These are phyloP conservation scores for Eufriesea mexicana DNA, from an alignment of 1,140 invertebrate genomes.

Conservation along the genomic window DNA sequence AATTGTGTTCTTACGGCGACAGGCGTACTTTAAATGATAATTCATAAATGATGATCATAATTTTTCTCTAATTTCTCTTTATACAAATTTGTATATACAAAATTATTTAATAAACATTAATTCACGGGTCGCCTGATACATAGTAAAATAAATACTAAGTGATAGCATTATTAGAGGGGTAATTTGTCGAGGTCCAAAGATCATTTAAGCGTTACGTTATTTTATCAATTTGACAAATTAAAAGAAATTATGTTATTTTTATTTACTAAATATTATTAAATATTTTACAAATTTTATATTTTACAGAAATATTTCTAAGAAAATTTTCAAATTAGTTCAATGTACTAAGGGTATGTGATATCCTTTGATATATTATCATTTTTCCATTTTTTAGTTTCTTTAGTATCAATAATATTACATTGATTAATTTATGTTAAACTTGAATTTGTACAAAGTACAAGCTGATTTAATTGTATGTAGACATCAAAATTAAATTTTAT, in stretches of 20 bases:
- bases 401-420: neutral
- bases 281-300: slow-evolving; percentile 21
- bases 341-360: neutral
- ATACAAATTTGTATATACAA: slow-evolving; percentile 41
- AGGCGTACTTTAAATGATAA: slow-evolving; percentile 35
- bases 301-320: slow-evolving; percentile 1
- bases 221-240: neutral
- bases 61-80: slow-evolving; percentile 27
- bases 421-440: slow-evolving; percentile 11
- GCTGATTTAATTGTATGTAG: slow-evolving; percentile 22
- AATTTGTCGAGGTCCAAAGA: slow-evolving; percentile 42
- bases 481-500: slow-evolving; percentile 39
- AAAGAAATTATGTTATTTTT: neutral
- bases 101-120: slow-evolving; percentile 38
- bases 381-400: neutral
- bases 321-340: neutral
- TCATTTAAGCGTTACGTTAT: slow-evolving; percentile 5
- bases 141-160: slow-evolving; percentile 40
- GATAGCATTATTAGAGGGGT: slow-evolving; percentile 15
- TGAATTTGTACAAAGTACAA: slow-evolving; percentile 36
- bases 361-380: neutral
- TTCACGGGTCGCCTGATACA: slow-evolving; percentile 12
- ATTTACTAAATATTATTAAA: neutral
- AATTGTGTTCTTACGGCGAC: slow-evolving; percentile 31
- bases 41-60: too few species aligned